Percentiles rank a stretch among this genome's conserved stretches.
Conservation (phyloP, 1,140 invertebrate genomes). For the Aethina tumida region DNA sequence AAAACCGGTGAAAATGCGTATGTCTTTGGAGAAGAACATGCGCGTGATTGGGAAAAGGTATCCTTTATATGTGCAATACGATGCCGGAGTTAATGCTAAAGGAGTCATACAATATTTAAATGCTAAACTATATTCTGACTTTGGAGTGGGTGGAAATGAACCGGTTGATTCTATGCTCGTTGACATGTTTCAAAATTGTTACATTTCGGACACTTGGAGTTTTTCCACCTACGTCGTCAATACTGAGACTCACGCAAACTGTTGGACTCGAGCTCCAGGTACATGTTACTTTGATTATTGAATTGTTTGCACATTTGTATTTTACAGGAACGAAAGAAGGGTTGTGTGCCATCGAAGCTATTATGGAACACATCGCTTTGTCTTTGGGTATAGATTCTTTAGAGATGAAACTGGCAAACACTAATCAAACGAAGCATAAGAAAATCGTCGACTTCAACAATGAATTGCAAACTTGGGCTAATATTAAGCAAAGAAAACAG, state of each 20-base stretch:
- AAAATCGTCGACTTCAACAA: conserved; percentile 40
- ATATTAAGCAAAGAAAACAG: conserved; percentile 47
- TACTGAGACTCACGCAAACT: conserved; percentile 15
- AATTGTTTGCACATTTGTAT: too few relatives aligned
- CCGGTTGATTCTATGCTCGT: conserved; percentile 4
- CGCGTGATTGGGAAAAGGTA: conserved; percentile 45
- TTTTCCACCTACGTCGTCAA: conserved; percentile 14
- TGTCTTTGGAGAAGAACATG: conserved; percentile 58
- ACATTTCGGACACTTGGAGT: conserved; percentile 9
- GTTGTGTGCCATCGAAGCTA: conserved; percentile 56
- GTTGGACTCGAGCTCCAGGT: conserved; percentile 19
- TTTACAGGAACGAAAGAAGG: conserved; percentile 41
- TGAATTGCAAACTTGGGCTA: conserved; percentile 45
- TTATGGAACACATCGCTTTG: conserved; percentile 73
- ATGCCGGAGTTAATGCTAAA: conserved; percentile 53
- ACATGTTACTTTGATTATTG: too few relatives aligned
- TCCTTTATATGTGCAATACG: conserved; percentile 47
- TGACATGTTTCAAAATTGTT: conserved; percentile 12
- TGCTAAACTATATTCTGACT: conserved; percentile 14
- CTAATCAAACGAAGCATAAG: conserved; percentile 32
- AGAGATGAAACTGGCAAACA: conserved; percentile 53
- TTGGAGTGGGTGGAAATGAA: conserved; percentile 17
- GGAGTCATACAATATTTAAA: conserved; percentile 62
- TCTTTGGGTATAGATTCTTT: conserved; percentile 54
- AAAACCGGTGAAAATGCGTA: conserved; percentile 46